Evolutionary conservation across 2,888 invertebrate genomes (phyloP), one percentile per base, ranked within the genome.

Genomic region (Marronus borbonicus): DNA sequence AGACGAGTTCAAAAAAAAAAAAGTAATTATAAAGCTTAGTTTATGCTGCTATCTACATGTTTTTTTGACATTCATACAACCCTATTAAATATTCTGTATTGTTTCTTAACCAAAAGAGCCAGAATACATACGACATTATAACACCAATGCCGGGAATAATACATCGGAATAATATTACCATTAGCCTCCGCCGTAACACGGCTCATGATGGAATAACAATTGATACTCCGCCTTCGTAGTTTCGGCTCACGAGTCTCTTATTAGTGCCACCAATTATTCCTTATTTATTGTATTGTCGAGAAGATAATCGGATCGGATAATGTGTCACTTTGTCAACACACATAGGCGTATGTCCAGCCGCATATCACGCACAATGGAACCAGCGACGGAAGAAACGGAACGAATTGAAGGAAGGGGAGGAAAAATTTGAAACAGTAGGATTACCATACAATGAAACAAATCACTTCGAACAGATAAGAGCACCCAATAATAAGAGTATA

Each of bases 171-270:
- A 44, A 60, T 24, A 60, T 60, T 60, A 24, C 20, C 60, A 60
- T 60, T 24, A 60, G 60, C 60, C 10, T 28, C 36, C 8, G 10
- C n/a, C n/a, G n/a, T 28, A 64, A 24, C 50, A 12, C 52, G 39
- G 62, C 17, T 76, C 58, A 68, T 31, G 74, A 77, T 77, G 75
- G 28, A 64, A 79, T 79, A 79, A 79, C 79, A 79, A 78, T 76
- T 77, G 75, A 50, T 39, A 55, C 60, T 39, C 68, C 80, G 80
- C 80, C 78, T 76, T 66, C 76, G 74, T 78, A 69, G 76, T 80
- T 80, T 76, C 68, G 66, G 52, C 36, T 66, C 69, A 79, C 80
- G 76, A 62, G 55, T 72, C 74, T 70, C 68, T 80, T 79, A 77
- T 80, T 80, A 80, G 80, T 72, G 68, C 76, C 76, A 76, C 72